phyloP scores from a whole-genome alignment of 2,113 vertebrate species.

The Fukomys damarensis region DNA sequence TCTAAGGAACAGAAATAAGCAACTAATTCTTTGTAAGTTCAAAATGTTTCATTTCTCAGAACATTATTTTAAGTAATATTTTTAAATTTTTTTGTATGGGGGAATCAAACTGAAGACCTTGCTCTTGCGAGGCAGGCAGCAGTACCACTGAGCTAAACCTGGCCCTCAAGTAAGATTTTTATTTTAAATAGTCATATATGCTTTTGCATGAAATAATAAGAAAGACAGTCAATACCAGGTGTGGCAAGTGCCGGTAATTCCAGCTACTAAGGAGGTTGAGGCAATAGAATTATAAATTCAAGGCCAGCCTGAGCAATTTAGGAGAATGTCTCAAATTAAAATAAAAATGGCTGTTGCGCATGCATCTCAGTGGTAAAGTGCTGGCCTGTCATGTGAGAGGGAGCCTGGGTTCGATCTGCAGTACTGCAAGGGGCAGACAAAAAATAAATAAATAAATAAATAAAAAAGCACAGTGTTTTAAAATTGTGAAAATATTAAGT shows the following conservation, averaged over 20 bases:
- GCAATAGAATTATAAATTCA: neutral
- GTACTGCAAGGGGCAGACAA: neutral
- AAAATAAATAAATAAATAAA: too few species aligned
- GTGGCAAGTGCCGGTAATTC: neutral
- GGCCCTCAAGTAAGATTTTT: too few species aligned
- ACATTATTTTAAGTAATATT: conserved; percentile 49
- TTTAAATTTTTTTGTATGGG: too few species aligned
- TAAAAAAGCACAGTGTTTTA: neutral
- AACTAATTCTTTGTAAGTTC: conserved; percentile 25
- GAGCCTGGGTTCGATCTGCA: neutral
- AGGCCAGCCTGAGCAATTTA: neutral
- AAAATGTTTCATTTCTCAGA: conserved; percentile 47
- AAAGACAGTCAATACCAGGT: neutral
- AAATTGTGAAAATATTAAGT: neutral
- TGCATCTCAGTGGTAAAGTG: neutral
- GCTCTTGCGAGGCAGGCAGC: too few species aligned
- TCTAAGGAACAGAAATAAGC: conserved; percentile 51
- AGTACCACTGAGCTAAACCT: too few species aligned
- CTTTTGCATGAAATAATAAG: conserved; percentile 29
- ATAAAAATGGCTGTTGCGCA: neutral
- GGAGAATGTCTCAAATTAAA: neutral
- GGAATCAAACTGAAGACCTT: too few species aligned
- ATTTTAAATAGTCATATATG: neutral
- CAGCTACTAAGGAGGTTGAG: neutral
- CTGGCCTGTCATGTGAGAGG: too few species aligned